These are phyloP conservation scores for Oryctes rhinoceros DNA, from an alignment of 1,140 invertebrate genomes.

Conservation along the genomic window DNA sequence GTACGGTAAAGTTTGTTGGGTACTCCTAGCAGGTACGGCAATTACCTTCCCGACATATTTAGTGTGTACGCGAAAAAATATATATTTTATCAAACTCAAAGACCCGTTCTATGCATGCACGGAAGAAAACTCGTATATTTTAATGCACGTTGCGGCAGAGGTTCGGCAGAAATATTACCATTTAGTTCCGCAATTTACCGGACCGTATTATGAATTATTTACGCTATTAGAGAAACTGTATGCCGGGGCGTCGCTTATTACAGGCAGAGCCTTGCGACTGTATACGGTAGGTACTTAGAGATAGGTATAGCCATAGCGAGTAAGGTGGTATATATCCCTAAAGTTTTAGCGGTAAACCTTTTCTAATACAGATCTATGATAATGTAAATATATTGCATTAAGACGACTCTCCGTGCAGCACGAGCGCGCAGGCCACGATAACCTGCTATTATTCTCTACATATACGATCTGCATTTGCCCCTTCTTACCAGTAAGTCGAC, in stretches of 20 bases:
- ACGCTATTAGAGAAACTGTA: constrained; percentile 36
- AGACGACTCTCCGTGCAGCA: background rate
- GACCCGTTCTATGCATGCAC: background rate
- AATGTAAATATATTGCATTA: constrained; percentile 30
- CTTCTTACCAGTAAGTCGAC: constrained; percentile 8
- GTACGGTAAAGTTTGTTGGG: background rate
- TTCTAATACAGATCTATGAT: constrained; percentile 40
- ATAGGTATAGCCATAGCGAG: background rate
- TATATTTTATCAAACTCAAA: background rate
- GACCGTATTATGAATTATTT: constrained; percentile 31
- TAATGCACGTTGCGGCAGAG: background rate
- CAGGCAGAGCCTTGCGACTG: background rate
- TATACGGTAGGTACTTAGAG: background rate
- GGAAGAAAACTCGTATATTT: constrained; percentile 12
- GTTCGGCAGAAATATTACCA: constrained; percentile 16
- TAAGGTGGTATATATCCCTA: constrained; percentile 8
- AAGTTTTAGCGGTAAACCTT: constrained; percentile 39
- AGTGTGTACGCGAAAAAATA: background rate
- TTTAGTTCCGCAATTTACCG: constrained; percentile 15
- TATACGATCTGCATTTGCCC: background rate
- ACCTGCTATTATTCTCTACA: background rate
- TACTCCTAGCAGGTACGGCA: constrained; percentile 6
- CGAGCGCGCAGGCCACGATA: background rate
- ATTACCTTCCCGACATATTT: background rate
- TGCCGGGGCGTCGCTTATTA: constrained; percentile 5